These are phyloP conservation scores for Drosophila formosana DNA, from an alignment of 2,888 invertebrate genomes.

Conservation along the genomic window DNA sequence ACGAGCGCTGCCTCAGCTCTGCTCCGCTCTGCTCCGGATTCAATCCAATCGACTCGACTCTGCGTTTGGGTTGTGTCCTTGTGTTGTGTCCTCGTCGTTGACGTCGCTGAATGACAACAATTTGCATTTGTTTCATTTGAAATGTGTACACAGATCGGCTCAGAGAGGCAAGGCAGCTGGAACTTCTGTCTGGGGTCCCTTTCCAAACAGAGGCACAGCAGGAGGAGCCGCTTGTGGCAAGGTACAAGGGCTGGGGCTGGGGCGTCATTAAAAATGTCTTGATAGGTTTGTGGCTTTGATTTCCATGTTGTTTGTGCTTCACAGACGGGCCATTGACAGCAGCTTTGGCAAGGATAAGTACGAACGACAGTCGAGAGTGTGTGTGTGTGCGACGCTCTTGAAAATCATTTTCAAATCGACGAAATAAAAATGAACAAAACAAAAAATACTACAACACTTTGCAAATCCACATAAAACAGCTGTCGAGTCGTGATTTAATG, in stretches of 20 bases:
- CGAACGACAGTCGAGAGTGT: neutral
- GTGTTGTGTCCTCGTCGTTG: conserved; percentile 34
- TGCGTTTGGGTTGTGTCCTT: conserved; percentile 20
- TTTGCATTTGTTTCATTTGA: conserved; percentile 74
- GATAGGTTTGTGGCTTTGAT: conserved; percentile 74
- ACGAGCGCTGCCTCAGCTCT: conserved; percentile 1
- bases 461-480: conserved; percentile 9
- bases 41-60: conserved; percentile 46
- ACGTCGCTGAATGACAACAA: conserved; percentile 69
- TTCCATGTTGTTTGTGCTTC: conserved; percentile 43
- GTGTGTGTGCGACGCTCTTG: neutral
- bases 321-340: conserved; percentile 44
- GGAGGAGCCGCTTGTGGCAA: conserved; percentile 1
- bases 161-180: neutral
- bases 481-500: conserved; percentile 18
- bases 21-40: conserved; percentile 8
- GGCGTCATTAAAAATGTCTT: conserved; percentile 77
- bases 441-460: too few species aligned
- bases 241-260: conserved; percentile 15
- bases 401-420: conserved; percentile 5
- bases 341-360: conserved; percentile 14
- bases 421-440: neutral
- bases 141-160: conserved; percentile 22
- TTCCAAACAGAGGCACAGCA: conserved; percentile 22
- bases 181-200: conserved; percentile 35